Evolutionary conservation across 30 jellyfish, hydroid and myxozoan species (phyloP).

Genomic region (Cassiopea xamachana): DNA sequence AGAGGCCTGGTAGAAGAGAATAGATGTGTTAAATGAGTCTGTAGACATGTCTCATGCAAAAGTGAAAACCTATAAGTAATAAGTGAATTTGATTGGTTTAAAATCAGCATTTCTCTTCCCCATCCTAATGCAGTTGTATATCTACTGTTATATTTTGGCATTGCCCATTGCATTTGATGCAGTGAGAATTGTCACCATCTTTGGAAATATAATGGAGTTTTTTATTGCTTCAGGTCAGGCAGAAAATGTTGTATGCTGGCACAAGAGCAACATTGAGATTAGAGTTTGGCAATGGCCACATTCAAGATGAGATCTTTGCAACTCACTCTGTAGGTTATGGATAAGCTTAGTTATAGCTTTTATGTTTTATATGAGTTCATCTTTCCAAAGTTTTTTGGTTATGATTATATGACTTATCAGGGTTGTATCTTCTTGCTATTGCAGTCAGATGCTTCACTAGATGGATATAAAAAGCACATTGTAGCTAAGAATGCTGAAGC

Average conservation of each 20-base stretch:
- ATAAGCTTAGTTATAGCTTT: too few relatives aligned
- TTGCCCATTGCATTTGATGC: neutral
- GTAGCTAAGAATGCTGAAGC: conserved; percentile 77
- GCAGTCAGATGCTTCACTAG: conserved; percentile 76
- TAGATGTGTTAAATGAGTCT: too few relatives aligned
- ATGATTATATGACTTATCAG: neutral
- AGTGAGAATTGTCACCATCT: neutral
- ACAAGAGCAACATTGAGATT: conserved; percentile 87
- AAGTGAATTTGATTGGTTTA: too few relatives aligned
- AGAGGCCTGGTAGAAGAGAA: too few relatives aligned
- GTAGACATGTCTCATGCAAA: too few relatives aligned
- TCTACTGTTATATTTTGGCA: too few relatives aligned
- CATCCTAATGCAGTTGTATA: too few relatives aligned
- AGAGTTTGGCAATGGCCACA: conserved; percentile 97
- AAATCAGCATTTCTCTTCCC: too few relatives aligned
- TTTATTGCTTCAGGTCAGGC: conserved; percentile 64
- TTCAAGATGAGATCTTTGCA: conserved; percentile 90
- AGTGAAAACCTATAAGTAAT: too few relatives aligned
- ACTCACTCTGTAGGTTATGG: conserved; percentile 63
- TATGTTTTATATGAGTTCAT: too few relatives aligned
- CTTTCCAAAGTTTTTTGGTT: too few relatives aligned
- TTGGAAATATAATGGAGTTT: neutral
- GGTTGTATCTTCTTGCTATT: conserved; percentile 6
- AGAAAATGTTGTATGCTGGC: conserved; percentile 97
- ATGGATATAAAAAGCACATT: conserved; percentile 80